Percentiles rank a stretch among this genome's conserved stretches.
phyloP scores from a whole-genome alignment of 2,113 vertebrate genomes.

The Garra rufa region DNA sequence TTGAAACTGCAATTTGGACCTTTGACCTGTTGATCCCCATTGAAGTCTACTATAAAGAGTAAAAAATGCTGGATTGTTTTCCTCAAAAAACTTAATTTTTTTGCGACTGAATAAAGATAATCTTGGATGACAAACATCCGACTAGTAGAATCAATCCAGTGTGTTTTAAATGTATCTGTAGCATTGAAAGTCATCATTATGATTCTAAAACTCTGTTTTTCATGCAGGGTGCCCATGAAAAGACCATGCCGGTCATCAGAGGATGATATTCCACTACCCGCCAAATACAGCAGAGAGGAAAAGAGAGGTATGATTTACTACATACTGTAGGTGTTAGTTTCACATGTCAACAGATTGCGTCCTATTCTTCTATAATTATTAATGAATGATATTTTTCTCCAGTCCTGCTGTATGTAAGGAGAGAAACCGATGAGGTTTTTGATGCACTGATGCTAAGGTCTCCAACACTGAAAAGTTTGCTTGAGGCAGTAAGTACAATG shows the following conservation, averaged over 20 bases:
- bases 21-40: too few relatives aligned
- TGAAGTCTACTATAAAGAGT: too few relatives aligned
- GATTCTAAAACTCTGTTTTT: constrained; percentile 47
- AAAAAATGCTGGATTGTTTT: too few relatives aligned
- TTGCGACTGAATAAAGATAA: too few relatives aligned
- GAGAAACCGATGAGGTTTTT: constrained; percentile 94
- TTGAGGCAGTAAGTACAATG: constrained; percentile 88
- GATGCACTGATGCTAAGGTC: constrained; percentile 96
- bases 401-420: constrained; percentile 96
- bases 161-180: background rate
- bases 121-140: background rate
- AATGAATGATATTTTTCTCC: constrained; percentile 46
- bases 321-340: background rate
- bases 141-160: background rate
- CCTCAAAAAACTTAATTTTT: too few relatives aligned
- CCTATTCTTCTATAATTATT: background rate
- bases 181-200: background rate
- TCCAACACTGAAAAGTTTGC: constrained; percentile 91
- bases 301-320: constrained; percentile 83
- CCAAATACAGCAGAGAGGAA: constrained; percentile 94
- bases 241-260: constrained; percentile 91
- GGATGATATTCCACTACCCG: constrained; percentile 85
- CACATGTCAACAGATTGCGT: background rate
- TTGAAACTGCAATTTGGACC: too few relatives aligned
- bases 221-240: constrained; percentile 88